Conservation (phyloP, 2,113 vertebrate genomes). For the Oncorhynchus keta region DNA sequence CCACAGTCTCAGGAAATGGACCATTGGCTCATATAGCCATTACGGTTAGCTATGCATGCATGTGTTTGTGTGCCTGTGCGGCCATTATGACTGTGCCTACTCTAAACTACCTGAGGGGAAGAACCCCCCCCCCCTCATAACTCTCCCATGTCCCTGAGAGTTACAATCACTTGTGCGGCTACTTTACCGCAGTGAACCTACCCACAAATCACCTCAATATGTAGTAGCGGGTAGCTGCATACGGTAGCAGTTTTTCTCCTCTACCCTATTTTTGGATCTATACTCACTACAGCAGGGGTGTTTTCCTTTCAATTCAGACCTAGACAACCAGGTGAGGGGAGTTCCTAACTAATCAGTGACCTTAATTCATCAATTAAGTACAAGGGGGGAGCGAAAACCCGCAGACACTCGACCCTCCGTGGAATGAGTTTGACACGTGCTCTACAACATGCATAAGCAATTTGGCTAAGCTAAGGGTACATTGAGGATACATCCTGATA, state of each 20-base stretch:
- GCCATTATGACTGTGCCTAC: not conserved
- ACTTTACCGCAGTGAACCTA: conserved; percentile 21
- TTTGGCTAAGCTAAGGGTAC: not conserved
- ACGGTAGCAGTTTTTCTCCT: conserved; percentile 17
- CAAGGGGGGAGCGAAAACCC: too few species aligned
- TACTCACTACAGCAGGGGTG: not conserved
- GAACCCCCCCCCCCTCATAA: conserved; percentile 21
- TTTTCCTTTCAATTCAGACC: too few species aligned
- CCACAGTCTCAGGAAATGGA: conserved; percentile 13
- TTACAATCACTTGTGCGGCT: conserved; percentile 27
- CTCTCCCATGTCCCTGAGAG: conserved; percentile 21
- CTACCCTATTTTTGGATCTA: conserved; percentile 18
- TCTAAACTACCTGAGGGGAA: not conserved
- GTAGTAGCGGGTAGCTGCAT: conserved; percentile 8
- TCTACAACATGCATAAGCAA: not conserved
- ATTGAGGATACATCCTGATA: conserved; percentile 12
- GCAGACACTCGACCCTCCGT: too few species aligned
- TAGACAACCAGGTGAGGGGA: too few species aligned
- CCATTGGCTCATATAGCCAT: conserved; percentile 15
- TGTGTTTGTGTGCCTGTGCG: not conserved
- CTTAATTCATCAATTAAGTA: too few species aligned
- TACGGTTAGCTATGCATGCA: conserved; percentile 10
- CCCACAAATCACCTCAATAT: conserved; percentile 40
- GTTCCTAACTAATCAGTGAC: too few species aligned
- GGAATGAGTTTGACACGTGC: not conserved